These are phyloP conservation scores for Amphimedon queenslandica DNA, from an alignment of 37 sponge, comb jelly and placozoan species.

Conservation along the genomic window DNA sequence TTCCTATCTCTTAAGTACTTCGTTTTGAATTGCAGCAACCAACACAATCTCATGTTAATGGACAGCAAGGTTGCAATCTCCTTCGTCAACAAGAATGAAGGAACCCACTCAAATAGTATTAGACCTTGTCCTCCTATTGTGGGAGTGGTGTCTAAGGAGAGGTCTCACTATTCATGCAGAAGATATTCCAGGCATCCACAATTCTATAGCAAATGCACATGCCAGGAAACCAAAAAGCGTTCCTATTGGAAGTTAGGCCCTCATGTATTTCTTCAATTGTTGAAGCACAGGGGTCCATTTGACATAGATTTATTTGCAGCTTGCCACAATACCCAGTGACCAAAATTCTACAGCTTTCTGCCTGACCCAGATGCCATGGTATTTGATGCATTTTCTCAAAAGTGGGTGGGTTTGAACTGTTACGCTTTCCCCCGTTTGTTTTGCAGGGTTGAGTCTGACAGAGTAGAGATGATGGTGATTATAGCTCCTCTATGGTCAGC, in stretches of 20 bases:
- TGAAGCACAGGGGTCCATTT: constrained; percentile 18
- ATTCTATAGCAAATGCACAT: constrained; percentile 17
- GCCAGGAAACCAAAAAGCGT: too few species aligned
- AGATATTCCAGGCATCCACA: constrained; percentile 37
- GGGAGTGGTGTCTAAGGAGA: constrained; percentile 50
- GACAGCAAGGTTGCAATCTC: constrained; percentile 40
- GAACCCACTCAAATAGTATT: constrained; percentile 16
- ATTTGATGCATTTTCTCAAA: constrained; percentile 25
- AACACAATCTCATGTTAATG: constrained; percentile 21
- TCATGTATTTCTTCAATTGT: background rate
- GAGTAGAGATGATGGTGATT: constrained; percentile 10
- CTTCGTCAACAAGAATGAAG: constrained; percentile 48
- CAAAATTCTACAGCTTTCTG: constrained; percentile 30
- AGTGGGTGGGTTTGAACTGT: constrained; percentile 11
- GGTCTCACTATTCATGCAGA: constrained; percentile 33
- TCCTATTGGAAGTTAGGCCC: constrained; percentile 33
- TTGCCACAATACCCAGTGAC: constrained; percentile 45
- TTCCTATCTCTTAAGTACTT: constrained; percentile 36
- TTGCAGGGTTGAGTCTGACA: constrained; percentile 36
- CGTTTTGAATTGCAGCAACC: constrained; percentile 5
- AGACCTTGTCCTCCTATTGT: constrained; percentile 4
- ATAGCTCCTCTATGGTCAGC: constrained; percentile 29
- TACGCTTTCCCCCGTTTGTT: constrained; percentile 58
- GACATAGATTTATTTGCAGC: constrained; percentile 43
- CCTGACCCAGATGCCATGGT: constrained; percentile 46